phyloP scores from a whole-genome alignment of 2,797 vertebrate species.

The Ibycter americanus region DNA sequence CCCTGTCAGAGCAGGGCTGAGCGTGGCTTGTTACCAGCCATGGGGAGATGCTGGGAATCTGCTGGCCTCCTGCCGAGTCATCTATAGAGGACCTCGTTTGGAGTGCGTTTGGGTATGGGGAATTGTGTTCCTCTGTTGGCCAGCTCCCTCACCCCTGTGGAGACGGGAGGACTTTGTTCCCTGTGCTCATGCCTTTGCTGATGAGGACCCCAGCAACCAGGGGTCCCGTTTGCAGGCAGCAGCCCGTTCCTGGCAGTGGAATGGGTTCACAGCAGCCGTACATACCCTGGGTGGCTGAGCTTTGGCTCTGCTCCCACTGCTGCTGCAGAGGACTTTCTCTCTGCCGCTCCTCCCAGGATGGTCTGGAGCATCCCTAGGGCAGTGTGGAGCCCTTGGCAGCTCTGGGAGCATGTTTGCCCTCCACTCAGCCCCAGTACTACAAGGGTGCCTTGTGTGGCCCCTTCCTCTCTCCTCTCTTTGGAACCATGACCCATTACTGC shows the following conservation, averaged over 20 bases:
- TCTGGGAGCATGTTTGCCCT: background rate
- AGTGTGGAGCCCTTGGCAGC: background rate
- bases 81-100: background rate
- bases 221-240: background rate
- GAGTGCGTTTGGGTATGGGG: background rate
- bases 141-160: background rate
- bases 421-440: background rate
- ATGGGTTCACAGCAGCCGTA: rapidly evolving
- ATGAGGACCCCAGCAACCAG: background rate
- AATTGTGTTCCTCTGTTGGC: background rate
- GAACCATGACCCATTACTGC: background rate
- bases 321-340: background rate
- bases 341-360: rapidly evolving
- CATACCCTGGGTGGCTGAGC: rapidly evolving
- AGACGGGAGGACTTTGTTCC: background rate
- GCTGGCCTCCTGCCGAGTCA: background rate
- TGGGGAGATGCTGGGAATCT: background rate
- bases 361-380: background rate
- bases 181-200: background rate
- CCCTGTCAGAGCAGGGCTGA: background rate
- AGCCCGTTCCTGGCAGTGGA: background rate
- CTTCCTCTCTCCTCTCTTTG: background rate
- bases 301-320: background rate
- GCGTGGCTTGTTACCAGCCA: rapidly evolving
- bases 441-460: background rate